Conservation (phyloP, 2,797 vertebrate species). For the Bovichtus variegatus region DNA sequence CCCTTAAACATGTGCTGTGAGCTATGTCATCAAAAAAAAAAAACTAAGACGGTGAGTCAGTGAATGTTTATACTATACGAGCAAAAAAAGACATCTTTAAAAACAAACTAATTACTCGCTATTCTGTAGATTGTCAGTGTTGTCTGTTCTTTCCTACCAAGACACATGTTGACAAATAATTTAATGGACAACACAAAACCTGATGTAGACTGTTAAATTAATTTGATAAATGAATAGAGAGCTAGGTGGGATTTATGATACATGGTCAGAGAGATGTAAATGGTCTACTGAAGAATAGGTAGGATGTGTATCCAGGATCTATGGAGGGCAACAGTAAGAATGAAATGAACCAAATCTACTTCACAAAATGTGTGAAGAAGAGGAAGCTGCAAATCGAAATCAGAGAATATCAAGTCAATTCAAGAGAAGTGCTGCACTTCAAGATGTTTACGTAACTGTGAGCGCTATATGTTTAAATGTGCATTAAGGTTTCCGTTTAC, state of each 20-base stretch:
- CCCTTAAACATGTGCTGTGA: neutral
- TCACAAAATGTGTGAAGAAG: neutral
- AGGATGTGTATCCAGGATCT: neutral
- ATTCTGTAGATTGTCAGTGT: neutral
- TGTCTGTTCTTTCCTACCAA: slow-evolving; percentile 19
- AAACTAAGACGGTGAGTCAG: neutral
- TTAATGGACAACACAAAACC: neutral
- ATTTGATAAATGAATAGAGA: neutral
- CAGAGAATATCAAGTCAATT: slow-evolving; percentile 27
- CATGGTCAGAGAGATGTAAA: neutral
- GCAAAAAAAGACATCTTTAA: neutral
- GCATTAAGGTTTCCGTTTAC: neutral
- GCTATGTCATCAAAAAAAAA: neutral
- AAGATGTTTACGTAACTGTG: neutral
- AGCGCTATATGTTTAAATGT: neutral
- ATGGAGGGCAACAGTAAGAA: neutral
- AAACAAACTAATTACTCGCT: neutral
- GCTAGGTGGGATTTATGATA: neutral
- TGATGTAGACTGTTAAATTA: neutral
- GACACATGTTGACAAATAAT: neutral
- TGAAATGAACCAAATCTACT: neutral
- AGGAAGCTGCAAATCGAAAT: slow-evolving; percentile 2
- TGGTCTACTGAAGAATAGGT: neutral
- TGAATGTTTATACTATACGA: neutral
- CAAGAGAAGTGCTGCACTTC: neutral